Conservation (phyloP, 2,797 vertebrate species). For the Steatocranus sp. region DNA sequence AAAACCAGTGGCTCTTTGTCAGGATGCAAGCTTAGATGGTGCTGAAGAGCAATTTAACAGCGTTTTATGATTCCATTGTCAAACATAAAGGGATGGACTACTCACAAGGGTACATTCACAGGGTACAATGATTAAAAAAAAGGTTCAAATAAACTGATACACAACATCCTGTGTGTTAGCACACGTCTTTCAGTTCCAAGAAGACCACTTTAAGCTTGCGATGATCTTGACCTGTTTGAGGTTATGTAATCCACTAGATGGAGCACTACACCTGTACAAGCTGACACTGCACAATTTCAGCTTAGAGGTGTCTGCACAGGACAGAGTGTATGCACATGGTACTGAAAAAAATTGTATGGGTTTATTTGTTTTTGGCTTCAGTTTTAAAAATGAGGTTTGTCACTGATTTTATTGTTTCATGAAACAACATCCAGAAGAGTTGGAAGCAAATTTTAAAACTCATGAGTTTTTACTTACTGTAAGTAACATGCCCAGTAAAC, state of each 20-base stretch:
- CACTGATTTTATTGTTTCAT: background rate
- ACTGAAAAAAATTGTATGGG: background rate
- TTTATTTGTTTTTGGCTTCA: background rate
- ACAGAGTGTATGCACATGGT: background rate
- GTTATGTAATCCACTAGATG: slow-evolving; percentile 18
- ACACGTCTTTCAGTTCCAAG: background rate
- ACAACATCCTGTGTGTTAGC: background rate
- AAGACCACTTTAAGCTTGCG: background rate
- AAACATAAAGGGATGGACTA: background rate
- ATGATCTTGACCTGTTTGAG: background rate
- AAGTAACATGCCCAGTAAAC: background rate
- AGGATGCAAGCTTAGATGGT: background rate
- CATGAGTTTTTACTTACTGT: background rate
- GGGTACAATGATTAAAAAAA: background rate
- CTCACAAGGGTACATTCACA: background rate
- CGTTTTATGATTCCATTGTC: background rate
- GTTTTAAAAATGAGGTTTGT: background rate
- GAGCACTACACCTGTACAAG: background rate
- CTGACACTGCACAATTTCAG: background rate
- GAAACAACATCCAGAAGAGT: background rate
- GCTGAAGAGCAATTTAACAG: background rate
- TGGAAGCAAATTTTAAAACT: background rate
- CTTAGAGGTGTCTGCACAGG: background rate
- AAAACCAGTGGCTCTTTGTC: background rate
- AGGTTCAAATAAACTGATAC: background rate